phyloP scores from a whole-genome alignment of 2,113 vertebrate genomes.

The Phyllostomus discolor region DNA sequence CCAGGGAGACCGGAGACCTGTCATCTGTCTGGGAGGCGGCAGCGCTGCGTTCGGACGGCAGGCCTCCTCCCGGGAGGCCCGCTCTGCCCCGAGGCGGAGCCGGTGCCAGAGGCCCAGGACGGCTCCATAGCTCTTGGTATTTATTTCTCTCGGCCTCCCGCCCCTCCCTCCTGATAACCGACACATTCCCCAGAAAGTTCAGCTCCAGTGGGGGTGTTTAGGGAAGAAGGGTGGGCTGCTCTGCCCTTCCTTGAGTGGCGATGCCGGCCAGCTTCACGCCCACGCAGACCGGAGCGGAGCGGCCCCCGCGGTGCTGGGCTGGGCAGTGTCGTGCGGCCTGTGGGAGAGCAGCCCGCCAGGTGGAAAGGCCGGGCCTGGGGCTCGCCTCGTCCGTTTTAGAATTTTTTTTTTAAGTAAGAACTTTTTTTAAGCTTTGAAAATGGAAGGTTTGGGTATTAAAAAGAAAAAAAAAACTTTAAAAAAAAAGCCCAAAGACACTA shows the following conservation, averaged over 20 bases:
- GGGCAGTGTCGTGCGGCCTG: neutral
- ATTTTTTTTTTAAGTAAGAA: slow-evolving; percentile 48
- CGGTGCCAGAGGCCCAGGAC: neutral
- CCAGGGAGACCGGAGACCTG: neutral
- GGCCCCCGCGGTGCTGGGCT: neutral
- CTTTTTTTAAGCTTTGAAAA: slow-evolving; percentile 63
- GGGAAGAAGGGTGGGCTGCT: neutral
- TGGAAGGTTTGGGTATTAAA: slow-evolving; percentile 62
- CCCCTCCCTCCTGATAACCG: slow-evolving; percentile 7
- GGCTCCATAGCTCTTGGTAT: slow-evolving; percentile 45
- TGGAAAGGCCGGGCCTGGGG: neutral
- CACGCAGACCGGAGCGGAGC: neutral
- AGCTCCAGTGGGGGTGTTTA: neutral
- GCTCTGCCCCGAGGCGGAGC: neutral
- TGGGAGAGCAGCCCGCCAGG: neutral
- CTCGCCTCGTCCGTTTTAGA: slow-evolving; percentile 19
- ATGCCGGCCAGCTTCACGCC: neutral
- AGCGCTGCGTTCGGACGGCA: slow-evolving; percentile 54
- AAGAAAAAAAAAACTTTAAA: slow-evolving; percentile 46
- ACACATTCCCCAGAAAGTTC: slow-evolving; percentile 50
- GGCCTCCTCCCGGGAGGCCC: slow-evolving; percentile 3
- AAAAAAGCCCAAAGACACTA: neutral
- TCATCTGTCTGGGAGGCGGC: neutral
- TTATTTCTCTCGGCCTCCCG: slow-evolving; percentile 46
- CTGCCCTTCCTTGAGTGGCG: neutral